phyloP scores from a whole-genome alignment of 2,797 vertebrate genomes.

The Rhyacichthys aspro region DNA sequence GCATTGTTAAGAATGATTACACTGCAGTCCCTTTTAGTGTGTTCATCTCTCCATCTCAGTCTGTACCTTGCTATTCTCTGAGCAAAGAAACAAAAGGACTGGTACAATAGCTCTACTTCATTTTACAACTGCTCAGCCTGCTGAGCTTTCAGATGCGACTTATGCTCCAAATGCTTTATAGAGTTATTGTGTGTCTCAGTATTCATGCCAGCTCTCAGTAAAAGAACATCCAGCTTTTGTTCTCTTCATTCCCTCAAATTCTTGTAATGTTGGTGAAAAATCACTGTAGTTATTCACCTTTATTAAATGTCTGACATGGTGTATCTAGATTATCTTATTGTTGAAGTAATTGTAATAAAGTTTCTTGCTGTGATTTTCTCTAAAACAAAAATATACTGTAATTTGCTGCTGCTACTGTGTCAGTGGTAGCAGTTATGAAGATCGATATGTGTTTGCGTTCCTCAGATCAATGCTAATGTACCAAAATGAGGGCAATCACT shows the following conservation, averaged over 20 bases:
- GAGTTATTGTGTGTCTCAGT: constrained; percentile 58
- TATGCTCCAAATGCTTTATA: constrained; percentile 45
- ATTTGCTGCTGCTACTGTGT: not conserved
- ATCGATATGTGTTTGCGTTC: constrained; percentile 33
- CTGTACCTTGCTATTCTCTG: constrained; percentile 27
- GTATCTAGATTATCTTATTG: too few species aligned
- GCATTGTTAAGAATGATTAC: constrained; percentile 34
- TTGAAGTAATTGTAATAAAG: too few species aligned
- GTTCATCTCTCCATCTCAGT: constrained; percentile 44
- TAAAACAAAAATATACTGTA: not conserved
- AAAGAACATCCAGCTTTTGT: constrained; percentile 57
- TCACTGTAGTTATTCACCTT: constrained; percentile 3
- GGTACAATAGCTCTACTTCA: constrained; percentile 46
- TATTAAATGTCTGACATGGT: not conserved
- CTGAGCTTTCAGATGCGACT: constrained; percentile 58
- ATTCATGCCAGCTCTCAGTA: constrained; percentile 47
- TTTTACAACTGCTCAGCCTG: constrained; percentile 46
- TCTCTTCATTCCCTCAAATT: constrained; percentile 37
- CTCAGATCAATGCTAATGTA: constrained; percentile 22
- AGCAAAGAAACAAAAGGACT: constrained; percentile 56
- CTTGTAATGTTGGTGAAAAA: constrained; percentile 23
- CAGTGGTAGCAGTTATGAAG: constrained; percentile 4
- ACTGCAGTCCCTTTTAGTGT: constrained; percentile 21
- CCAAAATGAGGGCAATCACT: constrained; percentile 24
- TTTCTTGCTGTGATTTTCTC: too few species aligned